Base-by-base conservation (phyloP, 2,113 vertebrate species). In the Sander vitreus region DNA sequence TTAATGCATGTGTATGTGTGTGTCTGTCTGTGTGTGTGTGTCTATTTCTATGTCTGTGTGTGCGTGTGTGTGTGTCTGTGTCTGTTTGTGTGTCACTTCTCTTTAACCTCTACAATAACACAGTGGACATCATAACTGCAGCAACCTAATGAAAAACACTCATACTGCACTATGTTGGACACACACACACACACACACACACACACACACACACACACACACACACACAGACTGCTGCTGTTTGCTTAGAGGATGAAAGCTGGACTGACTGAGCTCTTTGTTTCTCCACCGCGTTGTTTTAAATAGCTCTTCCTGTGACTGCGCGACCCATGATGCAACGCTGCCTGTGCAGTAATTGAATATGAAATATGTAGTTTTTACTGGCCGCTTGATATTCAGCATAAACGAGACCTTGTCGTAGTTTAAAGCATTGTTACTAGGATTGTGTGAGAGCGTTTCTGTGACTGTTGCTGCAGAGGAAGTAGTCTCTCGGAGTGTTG, bases 291-390 rank as follows among this genome's bases (percentile, higher is more conserved):
- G 0, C 21, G 3, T n/a, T 51, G 70, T 78, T 85, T 91, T 72
- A 85, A 87, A 86, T 81, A 83, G 80, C 63, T 81, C 88, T 92
- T 93, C 89, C 89, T 90, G 71, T 78, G 30, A 84, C 65, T 53
- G 53, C 2, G 23, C 54, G 78, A 67, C 72, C 82, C 85, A 79
- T 88, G 85, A 92, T 92, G 90, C 90, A 89, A 81, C 15, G 23
- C 74, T 81, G 88, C 51, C 30, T 48, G 59, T 2, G n/a, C 55
- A 47, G 51, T 54, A 65, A 76, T 58, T 60, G 21, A 62, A 25
- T 0, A 4, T 50, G 39, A 57, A 43, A 1, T 11, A 6, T 36
- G 36, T 18, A 0, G 9, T 30, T 27, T 67, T 21, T 14, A 36
- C 11, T n/a, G 39, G 39, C 9, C 9, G 39, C 39, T 39, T 10